Evolutionary conservation across 1,140 invertebrate species (phyloP), one percentile per base, ranked within the genome.

Genomic region (Ceratitis capitata): DNA sequence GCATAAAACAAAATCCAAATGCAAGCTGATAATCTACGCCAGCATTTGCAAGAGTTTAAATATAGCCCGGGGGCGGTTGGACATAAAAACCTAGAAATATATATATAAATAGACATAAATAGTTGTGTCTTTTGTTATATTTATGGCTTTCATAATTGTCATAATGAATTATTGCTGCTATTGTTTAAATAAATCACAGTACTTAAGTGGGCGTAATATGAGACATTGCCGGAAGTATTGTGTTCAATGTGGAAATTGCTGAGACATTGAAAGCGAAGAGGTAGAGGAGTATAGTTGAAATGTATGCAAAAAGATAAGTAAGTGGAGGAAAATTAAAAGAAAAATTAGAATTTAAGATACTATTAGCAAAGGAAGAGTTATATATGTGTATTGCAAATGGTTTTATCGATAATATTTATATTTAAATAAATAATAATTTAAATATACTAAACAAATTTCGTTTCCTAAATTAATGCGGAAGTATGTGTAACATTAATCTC

Each of bases 91-190:
- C n/a, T 47, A 14, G 7, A 47, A 14, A 29, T 61, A 14, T 61
- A 61, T 29, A 32, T 29, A 26, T 10, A n/a, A 39, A 7, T 19
- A 19, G 32, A 1, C 29, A 29, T 32, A 69, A 42, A 78, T 78
- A 78, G 69, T 3, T 45, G 39, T 45, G 9, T 1, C 26, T 78
- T 14, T 69, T 69, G 35, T 39, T 61, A 32, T 69, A 69, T n/a
- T 35, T 69, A 69, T 69, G 14, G 29, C n/a, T 69, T 29, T 69
- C 32, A 19, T 78, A 78, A 78, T 78, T 78, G 69, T 78, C 19
- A 45, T 78, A 6, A 42, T 78, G 69, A 78, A 78, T 78, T 78
- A 78, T 78, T n/a, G n/a, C 39, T 78, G n/a, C 35, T 45, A 78
- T 45, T 42, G 19, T 78, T 45, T 42, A 45, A 26, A 78, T 47